Percentiles rank a stretch among this genome's conserved stretches.
Evolutionary conservation across 2,113 vertebrate genomes (phyloP).

Genomic region (Arenaria interpres): DNA sequence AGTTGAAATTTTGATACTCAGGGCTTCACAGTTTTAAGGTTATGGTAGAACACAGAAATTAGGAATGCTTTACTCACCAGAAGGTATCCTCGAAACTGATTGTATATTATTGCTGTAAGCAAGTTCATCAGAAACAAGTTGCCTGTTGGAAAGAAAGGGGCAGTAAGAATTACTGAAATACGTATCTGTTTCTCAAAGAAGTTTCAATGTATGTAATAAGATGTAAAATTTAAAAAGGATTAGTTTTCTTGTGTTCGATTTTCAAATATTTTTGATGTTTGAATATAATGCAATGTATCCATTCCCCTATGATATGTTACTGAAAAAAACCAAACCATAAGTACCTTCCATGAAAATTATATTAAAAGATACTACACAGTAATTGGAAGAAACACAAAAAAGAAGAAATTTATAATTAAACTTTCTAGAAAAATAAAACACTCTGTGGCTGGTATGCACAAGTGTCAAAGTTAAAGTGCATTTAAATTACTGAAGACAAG

Average conservation of each 20-base stretch:
- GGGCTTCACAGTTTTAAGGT: background rate
- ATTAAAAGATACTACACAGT: background rate
- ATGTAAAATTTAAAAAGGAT: background rate
- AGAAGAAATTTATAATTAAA: accelerated
- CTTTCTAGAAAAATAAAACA: background rate
- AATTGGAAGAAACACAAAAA: background rate
- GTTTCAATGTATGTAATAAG: background rate
- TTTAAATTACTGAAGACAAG: background rate
- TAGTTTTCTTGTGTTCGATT: background rate
- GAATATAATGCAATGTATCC: background rate
- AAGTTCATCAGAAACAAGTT: conserved; percentile 97
- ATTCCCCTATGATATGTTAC: background rate
- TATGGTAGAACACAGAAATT: background rate
- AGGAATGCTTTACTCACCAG: conserved; percentile 79
- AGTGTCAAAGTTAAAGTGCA: background rate
- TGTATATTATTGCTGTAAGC: conserved; percentile 96
- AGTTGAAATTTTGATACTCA: background rate
- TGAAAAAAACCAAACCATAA: background rate
- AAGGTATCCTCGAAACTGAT: conserved; percentile 97
- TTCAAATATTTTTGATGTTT: background rate
- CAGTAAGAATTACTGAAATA: background rate
- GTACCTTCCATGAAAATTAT: background rate
- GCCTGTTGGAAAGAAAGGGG: conserved; percentile 71
- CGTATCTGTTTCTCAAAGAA: background rate
- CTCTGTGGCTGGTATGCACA: background rate